Evolutionary conservation across 2,797 vertebrate genomes (phyloP).

Genomic region (Eulemur mongoz): DNA sequence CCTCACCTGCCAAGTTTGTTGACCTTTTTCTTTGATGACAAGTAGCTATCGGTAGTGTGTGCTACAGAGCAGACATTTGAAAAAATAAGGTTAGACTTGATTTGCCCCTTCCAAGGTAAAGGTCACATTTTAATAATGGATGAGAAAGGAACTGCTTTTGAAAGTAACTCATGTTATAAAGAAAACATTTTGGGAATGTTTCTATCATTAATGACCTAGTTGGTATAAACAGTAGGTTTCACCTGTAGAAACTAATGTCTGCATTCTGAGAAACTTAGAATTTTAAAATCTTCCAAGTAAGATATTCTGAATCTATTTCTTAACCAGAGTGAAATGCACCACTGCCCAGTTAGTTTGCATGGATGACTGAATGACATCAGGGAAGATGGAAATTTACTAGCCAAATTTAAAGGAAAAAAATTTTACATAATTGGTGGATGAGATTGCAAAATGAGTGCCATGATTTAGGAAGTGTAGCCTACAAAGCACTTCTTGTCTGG

Average conservation of each 20-base stretch:
- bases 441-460: neutral
- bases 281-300: neutral
- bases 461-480: neutral
- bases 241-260: neutral
- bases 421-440: neutral
- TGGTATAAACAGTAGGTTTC: neutral
- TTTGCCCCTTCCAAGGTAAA: conserved; percentile 55
- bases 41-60: neutral
- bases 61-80: neutral
- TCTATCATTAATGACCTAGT: neutral
- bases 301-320: neutral
- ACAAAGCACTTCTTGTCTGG: neutral
- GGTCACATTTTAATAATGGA: conserved; percentile 66
- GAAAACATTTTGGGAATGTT: conserved; percentile 16
- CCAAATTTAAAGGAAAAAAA: conserved; percentile 20
- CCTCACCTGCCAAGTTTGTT: neutral
- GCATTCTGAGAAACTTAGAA: neutral
- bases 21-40: conserved; percentile 20
- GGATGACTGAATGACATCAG: neutral
- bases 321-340: conserved; percentile 23
- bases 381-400: conserved; percentile 29
- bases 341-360: neutral
- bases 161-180: conserved; percentile 46
- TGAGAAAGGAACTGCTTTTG: conserved; percentile 44
- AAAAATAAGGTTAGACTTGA: conserved; percentile 17